Conservation (phyloP, 2,888 invertebrate species). For the Ceraclea dissimilis region DNA sequence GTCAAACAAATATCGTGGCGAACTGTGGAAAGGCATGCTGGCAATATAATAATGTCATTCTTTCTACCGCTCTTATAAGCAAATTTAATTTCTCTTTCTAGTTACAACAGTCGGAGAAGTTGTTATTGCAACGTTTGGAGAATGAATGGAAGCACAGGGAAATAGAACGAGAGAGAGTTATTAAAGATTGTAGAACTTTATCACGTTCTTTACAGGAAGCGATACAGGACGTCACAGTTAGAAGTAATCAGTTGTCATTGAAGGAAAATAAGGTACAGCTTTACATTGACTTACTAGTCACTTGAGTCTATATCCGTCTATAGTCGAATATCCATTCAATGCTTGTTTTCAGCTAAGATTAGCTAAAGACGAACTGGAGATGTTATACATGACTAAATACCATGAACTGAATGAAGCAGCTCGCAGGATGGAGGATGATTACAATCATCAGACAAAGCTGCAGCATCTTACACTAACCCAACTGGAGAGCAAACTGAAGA, state of each 20-base stretch:
- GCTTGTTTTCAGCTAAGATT: conserved; percentile 10
- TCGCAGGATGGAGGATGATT: conserved; percentile 51
- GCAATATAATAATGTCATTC: no score
- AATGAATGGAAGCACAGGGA: conserved; percentile 1
- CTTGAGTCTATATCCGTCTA: no score
- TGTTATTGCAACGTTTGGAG: background rate
- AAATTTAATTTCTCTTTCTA: background rate
- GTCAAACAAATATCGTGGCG: no score
- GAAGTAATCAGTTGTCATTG: background rate
- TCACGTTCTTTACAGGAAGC: background rate
- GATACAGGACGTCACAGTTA: background rate
- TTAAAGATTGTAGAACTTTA: background rate
- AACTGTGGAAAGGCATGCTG: no score
- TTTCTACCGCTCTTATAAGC: no score
- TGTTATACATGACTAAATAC: conserved; percentile 51
- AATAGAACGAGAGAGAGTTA: background rate
- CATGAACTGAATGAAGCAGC: conserved; percentile 52
- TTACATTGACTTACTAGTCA: no score
- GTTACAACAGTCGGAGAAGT: conserved; percentile 6
- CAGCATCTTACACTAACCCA: conserved; percentile 42
- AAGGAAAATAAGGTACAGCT: conserved; percentile 5
- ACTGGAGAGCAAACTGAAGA: conserved; percentile 15
- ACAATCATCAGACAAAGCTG: conserved; percentile 45
- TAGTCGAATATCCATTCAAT: no score
- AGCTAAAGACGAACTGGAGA: conserved; percentile 51